Evolutionary conservation across 2,113 vertebrate genomes (phyloP).

Genomic region (Aphelocoma coerulescens): DNA sequence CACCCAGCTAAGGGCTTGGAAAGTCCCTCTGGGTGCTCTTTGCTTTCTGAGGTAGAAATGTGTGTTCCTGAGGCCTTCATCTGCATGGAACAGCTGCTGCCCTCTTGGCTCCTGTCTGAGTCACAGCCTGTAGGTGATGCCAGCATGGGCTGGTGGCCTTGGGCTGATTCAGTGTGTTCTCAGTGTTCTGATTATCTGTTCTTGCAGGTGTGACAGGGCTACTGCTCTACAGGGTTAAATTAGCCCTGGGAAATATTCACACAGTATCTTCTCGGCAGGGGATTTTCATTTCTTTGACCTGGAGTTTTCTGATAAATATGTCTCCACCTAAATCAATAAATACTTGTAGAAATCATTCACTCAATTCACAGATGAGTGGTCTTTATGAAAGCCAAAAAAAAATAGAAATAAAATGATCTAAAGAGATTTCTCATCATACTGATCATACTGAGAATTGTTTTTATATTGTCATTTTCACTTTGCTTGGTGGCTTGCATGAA

Average conservation of each 20-base stretch:
- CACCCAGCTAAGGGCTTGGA: not conserved
- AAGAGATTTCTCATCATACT: not conserved
- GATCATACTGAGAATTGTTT: not conserved
- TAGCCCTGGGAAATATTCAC: not conserved
- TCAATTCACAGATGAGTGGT: not conserved
- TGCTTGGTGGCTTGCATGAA: not conserved
- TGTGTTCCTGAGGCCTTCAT: not conserved
- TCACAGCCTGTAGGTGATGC: not conserved
- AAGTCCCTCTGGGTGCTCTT: not conserved
- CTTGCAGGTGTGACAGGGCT: not conserved
- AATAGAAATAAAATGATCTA: not conserved
- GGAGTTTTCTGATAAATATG: not conserved
- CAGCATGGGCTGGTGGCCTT: not conserved
- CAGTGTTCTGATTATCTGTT: not conserved
- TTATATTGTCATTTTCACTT: not conserved
- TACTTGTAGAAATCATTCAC: not conserved
- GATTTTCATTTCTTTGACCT: not conserved
- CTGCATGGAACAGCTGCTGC: not conserved
- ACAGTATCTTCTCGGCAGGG: not conserved
- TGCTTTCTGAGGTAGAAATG: not conserved
- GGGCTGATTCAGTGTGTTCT: not conserved
- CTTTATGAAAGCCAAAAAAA: not conserved
- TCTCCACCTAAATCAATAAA: not conserved
- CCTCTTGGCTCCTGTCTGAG: fast-evolving
- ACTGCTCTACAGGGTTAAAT: not conserved